Conservation (phyloP, 2,113 vertebrate species). For the Rhineura floridana region DNA sequence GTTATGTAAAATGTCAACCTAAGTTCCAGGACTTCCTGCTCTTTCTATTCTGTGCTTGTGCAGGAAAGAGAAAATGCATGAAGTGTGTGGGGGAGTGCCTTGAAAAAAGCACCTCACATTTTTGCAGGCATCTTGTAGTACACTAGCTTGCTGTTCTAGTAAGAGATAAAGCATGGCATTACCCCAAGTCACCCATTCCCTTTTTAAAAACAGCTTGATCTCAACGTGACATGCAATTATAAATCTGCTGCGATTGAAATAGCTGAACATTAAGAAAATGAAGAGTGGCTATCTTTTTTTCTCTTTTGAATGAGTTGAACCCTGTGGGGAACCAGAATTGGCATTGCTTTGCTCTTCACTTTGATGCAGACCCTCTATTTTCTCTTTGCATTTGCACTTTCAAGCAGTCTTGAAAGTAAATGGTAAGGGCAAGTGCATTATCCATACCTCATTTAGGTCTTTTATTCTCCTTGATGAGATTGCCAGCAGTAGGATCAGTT, state of each 20-base stretch:
- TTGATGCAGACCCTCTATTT: constrained; percentile 1
- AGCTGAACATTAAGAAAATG: constrained; percentile 8
- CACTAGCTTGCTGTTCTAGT: not conserved
- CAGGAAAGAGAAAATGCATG: not conserved
- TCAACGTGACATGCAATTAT: not conserved
- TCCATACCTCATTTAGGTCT: constrained; percentile 20
- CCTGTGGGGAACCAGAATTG: accelerated
- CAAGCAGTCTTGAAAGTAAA: not conserved
- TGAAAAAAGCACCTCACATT: not conserved
- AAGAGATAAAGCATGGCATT: not conserved
- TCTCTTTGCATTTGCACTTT: constrained; percentile 8
- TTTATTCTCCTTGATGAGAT: constrained; percentile 14
- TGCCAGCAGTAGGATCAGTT: constrained; percentile 4
- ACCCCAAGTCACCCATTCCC: not conserved
- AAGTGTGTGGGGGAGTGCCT: not conserved
- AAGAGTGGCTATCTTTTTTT: not conserved
- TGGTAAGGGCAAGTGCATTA: not conserved
- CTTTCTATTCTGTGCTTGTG: not conserved
- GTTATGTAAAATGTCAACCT: not conserved
- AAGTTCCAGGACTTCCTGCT: not conserved
- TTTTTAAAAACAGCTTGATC: constrained; percentile 16
- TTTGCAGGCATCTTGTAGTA: not conserved
- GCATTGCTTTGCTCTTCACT: not conserved
- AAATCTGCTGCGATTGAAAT: not conserved
- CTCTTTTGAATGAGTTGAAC: not conserved